These are phyloP conservation scores for Mactromeris polynyma DNA, from an alignment of 2,888 invertebrate species.

Conservation along the genomic window DNA sequence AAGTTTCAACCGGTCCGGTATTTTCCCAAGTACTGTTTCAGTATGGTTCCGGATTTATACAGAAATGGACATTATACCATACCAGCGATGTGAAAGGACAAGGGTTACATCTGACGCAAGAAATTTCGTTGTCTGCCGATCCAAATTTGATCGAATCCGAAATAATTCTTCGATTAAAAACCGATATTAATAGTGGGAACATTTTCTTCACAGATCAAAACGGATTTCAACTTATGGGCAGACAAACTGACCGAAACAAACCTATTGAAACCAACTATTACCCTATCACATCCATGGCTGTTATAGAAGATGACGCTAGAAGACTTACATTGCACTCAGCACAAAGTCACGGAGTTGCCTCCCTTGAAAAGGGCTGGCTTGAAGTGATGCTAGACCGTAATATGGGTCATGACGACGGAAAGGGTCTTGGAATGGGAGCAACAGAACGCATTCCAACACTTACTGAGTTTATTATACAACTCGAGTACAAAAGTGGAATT, in stretches of 20 bases:
- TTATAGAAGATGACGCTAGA: constrained; percentile 79
- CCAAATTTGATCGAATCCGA: constrained; percentile 78
- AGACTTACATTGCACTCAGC: constrained; percentile 82
- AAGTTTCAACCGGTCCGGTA: constrained; percentile 94
- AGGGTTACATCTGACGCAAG: constrained; percentile 77
- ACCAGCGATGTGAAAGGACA: constrained; percentile 70
- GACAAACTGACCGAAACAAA: constrained; percentile 77
- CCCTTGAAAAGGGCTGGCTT: constrained; percentile 80
- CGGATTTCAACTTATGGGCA: constrained; percentile 82
- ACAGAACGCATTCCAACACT: constrained; percentile 79
- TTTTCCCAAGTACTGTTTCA: constrained; percentile 94
- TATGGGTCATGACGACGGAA: constrained; percentile 81
- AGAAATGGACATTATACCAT: constrained; percentile 77
- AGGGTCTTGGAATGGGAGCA: constrained; percentile 84
- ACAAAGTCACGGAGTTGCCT: constrained; percentile 85
- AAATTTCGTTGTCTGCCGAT: constrained; percentile 67
- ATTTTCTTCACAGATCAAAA: constrained; percentile 86
- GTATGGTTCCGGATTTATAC: constrained; percentile 73
- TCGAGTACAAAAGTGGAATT: constrained; percentile 70
- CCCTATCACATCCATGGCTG: constrained; percentile 84
- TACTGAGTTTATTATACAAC: constrained; percentile 76
- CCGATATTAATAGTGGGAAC: constrained; percentile 76
- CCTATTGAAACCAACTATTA: constrained; percentile 85
- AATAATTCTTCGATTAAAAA: constrained; percentile 82
- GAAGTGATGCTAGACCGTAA: constrained; percentile 86